Evolutionary conservation across 2,888 invertebrate species (phyloP), one percentile per base, ranked within the genome.

Genomic region (Lithophane ornitopus): DNA sequence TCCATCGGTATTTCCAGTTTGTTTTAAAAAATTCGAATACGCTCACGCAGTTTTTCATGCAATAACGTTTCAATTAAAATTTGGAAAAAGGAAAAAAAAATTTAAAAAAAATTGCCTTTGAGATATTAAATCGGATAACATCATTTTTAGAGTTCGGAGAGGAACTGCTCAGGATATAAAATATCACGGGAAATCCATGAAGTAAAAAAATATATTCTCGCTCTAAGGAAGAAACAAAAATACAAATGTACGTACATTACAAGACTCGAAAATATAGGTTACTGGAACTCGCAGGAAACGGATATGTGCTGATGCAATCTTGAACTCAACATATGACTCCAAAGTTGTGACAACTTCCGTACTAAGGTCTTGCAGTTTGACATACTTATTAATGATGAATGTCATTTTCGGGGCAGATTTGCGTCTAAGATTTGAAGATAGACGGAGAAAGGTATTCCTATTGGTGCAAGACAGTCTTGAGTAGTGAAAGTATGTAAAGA

Each of bases 281-380:
- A 74, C 67, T 63, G 44, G 73, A 44, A 22, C n/a, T 63, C 58
- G 3, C 52, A 69, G 79, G 68, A 79, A 73, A 39, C 28, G 56
- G 74, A 54, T 74, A 59, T 46, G 79, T 14, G 63, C 46, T 74
- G 65, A 65, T 65, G 69, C 22, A 69, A 80, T 80, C 65, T 59
- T 69, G 65, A 65, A 59, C 63, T 66, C 28, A 28, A 74, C 69
- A 68, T 67, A 62, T 41, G 46, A 63, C 14, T 74, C 22, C 2
- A 19, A 59, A 68, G 63, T 52, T 54, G 46, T 72, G 56, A 26
- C 54, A 34, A 41, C 34, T 73, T 73, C 44, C 58, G 52, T 52
- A 9, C 44, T 46, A 14, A n/a, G 41, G 49, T 44, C 2, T 22
- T 62, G 39, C 11, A 46, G 46, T 39, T 6, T 28, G 46, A 74